Evolutionary conservation across 2,888 invertebrate genomes (phyloP).

Genomic region (Acanthacorydalis orientalis): DNA sequence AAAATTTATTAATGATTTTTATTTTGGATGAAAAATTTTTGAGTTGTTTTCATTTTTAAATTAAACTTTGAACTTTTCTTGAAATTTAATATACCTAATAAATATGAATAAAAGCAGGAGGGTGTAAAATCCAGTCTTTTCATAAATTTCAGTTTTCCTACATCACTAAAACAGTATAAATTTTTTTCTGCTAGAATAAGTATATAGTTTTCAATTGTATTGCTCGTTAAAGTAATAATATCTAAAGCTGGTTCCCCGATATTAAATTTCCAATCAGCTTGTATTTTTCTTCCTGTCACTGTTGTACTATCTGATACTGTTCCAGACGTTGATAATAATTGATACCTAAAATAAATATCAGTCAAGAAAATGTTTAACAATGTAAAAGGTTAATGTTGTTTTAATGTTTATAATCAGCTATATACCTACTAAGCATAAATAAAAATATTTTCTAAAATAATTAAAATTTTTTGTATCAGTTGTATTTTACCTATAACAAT

Average conservation of each 20-base stretch:
- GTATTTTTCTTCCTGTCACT: conserved; percentile 37
- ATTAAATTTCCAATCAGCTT: conserved; percentile 66
- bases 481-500: conserved; percentile 59
- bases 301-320: conserved; percentile 38
- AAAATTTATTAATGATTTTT: neutral
- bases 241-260: conserved; percentile 45
- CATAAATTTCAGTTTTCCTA: conserved; percentile 64
- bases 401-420: neutral
- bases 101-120: conserved; percentile 54
- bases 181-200: conserved; percentile 72
- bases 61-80: no score
- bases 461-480: neutral
- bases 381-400: neutral
- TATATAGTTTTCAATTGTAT: conserved; percentile 50
- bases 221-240: conserved; percentile 23
- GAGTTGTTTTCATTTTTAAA: no score
- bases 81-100: conserved; percentile 36
- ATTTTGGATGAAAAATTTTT: neutral
- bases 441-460: neutral
- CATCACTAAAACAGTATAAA: conserved; percentile 63
- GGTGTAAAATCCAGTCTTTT: conserved; percentile 75
- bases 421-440: neutral
- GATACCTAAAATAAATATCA: conserved; percentile 39
- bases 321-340: conserved; percentile 55
- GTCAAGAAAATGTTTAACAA: neutral